Percentiles rank a stretch among this genome's conserved stretches.
These are phyloP conservation scores for Odontocolon sp. DNA, from an alignment of 2,888 invertebrate genomes.

Conservation along the genomic window DNA sequence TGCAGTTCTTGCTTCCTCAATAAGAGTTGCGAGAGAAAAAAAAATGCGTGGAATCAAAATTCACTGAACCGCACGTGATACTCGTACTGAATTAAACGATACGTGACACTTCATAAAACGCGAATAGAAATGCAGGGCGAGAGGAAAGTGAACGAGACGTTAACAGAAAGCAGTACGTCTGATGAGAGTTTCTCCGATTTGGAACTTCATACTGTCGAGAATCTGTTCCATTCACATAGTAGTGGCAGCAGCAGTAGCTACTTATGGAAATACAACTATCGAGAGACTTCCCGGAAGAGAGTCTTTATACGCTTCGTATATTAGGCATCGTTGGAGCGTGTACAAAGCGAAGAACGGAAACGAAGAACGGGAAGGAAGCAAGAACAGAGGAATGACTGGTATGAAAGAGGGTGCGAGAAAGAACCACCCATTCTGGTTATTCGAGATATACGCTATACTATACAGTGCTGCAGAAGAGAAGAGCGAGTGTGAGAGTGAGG, in stretches of 20 bases:
- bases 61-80: background rate
- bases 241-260: background rate
- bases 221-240: background rate
- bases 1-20: too few relatives aligned
- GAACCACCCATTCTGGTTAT: constrained; percentile 40
- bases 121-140: background rate
- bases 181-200: constrained; percentile 5
- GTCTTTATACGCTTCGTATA: constrained; percentile 56
- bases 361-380: constrained; percentile 41
- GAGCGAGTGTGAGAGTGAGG: constrained; percentile 55
- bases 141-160: background rate
- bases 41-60: background rate
- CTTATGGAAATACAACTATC: background rate
- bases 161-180: constrained; percentile 1
- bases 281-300: constrained; percentile 4
- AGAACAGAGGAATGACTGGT: constrained; percentile 31
- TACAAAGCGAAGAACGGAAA: constrained; percentile 38
- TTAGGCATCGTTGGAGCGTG: constrained; percentile 52
- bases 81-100: background rate
- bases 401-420: constrained; percentile 31
- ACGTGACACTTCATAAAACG: background rate
- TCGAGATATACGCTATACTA: constrained; percentile 52
- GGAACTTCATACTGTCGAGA: background rate
- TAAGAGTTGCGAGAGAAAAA: too few relatives aligned
- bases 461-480: too few relatives aligned